Base-by-base conservation (phyloP, 2,797 vertebrate species). In the Lagocephalus sceleratus region DNA sequence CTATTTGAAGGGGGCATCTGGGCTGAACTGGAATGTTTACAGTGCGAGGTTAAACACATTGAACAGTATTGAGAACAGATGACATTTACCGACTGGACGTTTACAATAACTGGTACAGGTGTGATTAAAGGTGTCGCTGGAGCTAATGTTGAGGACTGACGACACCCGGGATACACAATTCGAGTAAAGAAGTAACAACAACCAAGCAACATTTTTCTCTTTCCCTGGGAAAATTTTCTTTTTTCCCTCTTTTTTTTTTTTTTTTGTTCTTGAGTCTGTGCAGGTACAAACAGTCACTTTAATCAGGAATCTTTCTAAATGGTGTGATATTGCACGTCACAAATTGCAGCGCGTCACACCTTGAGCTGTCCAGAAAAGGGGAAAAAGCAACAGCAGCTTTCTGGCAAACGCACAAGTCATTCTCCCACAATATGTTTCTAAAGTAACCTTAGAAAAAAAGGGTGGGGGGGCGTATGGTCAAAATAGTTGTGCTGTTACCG, bases 1-100 rank as follows among this genome's bases (percentile, higher is more conserved):
- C n/a, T 60, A 67, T 62, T 54, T 63, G 44, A 57, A 26, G 54
- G 56, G 67, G 65, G 50, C 17, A 38, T 50, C n/a, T 6, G 23
- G 20, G 57, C 60, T 67, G 60, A 71, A 64, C 68, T 76, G 71
- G 78, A 81, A 83, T 79, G 81, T 84, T 90, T 91, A 91, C 91
- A 92, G 91, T 91, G 89, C 82, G 82, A 63, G 79, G 72, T 78
- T 75, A 79, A 73, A 80, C 79, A 82, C 65, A 71, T 80, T 85
- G 73, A 83, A 91, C 90, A 92, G 91, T 92, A 92, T 88, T 75
- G 73, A 78, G 78, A 78, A 88, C 71, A 85, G 47, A 67, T 84
- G 71, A 81, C 73, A 87, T 83, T 85, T 73, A 85, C 72, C 80
- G 70, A 68, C 70, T 75, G 66, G 79, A 82, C 67, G 61, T 75